These are phyloP conservation scores for Drosophila guanche DNA, from an alignment of 1,140 invertebrate species.

Conservation along the genomic window DNA sequence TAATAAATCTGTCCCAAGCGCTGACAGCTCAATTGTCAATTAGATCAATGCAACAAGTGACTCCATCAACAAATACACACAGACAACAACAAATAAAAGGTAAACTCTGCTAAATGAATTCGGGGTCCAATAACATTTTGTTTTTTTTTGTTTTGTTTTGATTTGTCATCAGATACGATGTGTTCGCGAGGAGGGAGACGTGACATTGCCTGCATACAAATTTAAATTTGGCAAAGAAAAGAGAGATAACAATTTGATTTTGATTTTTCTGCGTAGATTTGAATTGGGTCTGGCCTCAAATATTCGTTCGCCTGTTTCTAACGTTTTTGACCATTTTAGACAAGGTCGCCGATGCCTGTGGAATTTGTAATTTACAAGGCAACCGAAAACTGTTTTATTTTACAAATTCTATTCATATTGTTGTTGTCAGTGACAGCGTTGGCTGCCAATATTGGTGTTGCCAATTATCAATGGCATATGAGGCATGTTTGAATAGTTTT, in stretches of 20 bases:
- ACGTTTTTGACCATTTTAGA: constrained; percentile 36
- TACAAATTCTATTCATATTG: constrained; percentile 33
- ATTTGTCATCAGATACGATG: constrained; percentile 32
- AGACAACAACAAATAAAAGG: constrained; percentile 10
- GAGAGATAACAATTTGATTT: background rate
- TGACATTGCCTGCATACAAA: constrained; percentile 38
- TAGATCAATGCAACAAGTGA: constrained; percentile 60
- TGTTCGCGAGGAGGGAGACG: constrained; percentile 1
- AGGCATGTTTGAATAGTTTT: constrained; percentile 39
- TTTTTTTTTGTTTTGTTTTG: constrained; percentile 42
- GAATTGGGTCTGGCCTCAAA: background rate
- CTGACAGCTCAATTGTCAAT: constrained; percentile 57
- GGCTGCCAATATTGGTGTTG: constrained; percentile 40
- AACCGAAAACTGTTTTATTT: constrained; percentile 18
- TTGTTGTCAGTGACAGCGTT: constrained; percentile 9
- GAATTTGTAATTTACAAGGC: constrained; percentile 37
- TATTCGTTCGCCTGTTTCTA: constrained; percentile 35
- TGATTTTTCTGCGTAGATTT: constrained; percentile 34
- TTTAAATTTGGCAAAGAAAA: constrained; percentile 18
- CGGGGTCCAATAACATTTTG: constrained; percentile 42
- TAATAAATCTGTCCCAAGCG: constrained; percentile 35
- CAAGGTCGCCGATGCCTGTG: constrained; percentile 41
- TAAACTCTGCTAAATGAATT: constrained; percentile 18
- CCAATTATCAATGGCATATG: constrained; percentile 23
- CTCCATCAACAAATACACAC: constrained; percentile 15